Evolutionary conservation across 2,113 vertebrate genomes (phyloP).

Genomic region (Spheniscus mendiculus): DNA sequence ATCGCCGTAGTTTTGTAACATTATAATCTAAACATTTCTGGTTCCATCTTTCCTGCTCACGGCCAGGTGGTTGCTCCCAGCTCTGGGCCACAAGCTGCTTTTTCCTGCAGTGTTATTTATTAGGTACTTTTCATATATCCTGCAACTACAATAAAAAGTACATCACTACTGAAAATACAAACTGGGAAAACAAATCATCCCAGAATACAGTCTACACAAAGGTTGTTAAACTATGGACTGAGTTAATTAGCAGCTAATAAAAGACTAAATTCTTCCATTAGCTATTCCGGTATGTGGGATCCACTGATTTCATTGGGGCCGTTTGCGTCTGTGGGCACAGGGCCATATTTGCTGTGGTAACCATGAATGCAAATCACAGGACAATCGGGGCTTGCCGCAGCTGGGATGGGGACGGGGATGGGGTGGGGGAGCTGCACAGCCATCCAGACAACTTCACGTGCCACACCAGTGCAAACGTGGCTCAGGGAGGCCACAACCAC

Average conservation of each 20-base stretch:
- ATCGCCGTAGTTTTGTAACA: rapidly evolving
- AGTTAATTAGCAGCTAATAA: neutral
- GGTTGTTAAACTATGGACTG: neutral
- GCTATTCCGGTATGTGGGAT: neutral
- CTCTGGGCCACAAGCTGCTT: neutral
- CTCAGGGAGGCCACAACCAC: neutral
- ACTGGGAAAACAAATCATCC: neutral
- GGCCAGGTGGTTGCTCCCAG: neutral
- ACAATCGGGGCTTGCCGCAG: neutral
- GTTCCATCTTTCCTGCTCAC: rapidly evolving
- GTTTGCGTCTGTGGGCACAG: neutral
- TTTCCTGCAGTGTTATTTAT: neutral
- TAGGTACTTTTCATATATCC: neutral
- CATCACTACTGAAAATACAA: neutral
- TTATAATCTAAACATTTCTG: neutral
- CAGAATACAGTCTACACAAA: neutral
- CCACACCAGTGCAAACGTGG: neutral
- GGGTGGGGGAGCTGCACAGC: neutral
- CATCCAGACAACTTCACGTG: neutral
- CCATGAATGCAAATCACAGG: neutral
- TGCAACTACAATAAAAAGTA: neutral
- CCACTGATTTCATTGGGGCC: neutral
- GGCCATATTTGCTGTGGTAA: neutral
- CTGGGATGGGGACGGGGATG: rapidly evolving
- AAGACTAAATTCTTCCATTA: neutral